These are phyloP conservation scores for Raphicerus campestris DNA, from an alignment of 2,113 vertebrate genomes.

Conservation along the genomic window DNA sequence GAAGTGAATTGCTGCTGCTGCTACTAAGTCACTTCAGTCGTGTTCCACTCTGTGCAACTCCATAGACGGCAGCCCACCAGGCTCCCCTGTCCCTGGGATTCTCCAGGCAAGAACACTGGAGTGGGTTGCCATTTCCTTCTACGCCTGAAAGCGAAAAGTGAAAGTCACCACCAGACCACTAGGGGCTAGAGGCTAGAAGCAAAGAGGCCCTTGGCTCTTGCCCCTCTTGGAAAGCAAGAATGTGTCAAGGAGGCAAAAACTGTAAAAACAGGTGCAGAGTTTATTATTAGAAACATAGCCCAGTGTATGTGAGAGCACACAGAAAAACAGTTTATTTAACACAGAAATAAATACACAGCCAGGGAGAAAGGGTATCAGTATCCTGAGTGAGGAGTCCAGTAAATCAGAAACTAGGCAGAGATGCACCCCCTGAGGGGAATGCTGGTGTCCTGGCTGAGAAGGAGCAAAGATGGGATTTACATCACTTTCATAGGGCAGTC, in stretches of 20 bases:
- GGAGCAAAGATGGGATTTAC: neutral
- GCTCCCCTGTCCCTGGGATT: neutral
- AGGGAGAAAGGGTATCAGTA: neutral
- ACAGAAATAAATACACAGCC: neutral
- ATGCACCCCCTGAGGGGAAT: neutral
- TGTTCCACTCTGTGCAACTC: neutral
- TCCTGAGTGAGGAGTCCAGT: neutral
- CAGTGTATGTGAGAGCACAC: neutral
- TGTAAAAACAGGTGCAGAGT: neutral
- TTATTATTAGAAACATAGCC: neutral
- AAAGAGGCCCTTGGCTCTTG: neutral
- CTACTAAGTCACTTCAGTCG: fast-evolving
- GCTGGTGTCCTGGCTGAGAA: neutral
- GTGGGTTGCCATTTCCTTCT: neutral
- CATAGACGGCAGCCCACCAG: neutral
- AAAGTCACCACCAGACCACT: neutral
- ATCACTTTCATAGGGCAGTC: neutral
- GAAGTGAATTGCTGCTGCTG: neutral
- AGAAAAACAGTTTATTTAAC: neutral
- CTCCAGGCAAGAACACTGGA: neutral
- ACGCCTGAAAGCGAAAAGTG: neutral
- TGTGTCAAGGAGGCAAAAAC: neutral
- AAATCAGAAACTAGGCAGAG: neutral
- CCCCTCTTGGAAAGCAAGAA: neutral
- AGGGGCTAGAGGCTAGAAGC: neutral